Conservation (phyloP, 2,888 invertebrate species). For the Agonopterix subpropinquella region DNA sequence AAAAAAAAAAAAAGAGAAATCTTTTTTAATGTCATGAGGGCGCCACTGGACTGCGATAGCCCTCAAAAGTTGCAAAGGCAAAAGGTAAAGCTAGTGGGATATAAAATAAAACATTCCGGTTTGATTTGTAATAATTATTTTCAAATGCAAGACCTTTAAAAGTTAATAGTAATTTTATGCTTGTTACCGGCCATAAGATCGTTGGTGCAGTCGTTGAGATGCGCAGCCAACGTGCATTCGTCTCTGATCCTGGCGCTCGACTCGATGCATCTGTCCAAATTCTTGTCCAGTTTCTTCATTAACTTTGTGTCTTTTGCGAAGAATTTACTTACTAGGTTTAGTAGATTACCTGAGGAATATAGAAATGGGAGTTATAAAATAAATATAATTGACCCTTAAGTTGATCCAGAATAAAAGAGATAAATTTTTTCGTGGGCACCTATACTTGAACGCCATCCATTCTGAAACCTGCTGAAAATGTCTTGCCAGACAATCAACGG, state of each 20-base stretch:
- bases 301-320: conserved; percentile 55
- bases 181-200: conserved; percentile 58
- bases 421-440: too few relatives aligned
- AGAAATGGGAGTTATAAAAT: not conserved
- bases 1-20: too few relatives aligned
- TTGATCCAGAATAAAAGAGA: too few relatives aligned
- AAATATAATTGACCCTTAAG: not conserved
- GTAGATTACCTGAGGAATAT: conserved; percentile 37
- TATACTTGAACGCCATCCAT: too few relatives aligned
- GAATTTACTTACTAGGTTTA: conserved; percentile 53
- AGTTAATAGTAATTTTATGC: conserved; percentile 47
- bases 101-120: too few relatives aligned
- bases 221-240: conserved; percentile 52
- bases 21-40: too few relatives aligned
- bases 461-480: too few relatives aligned
- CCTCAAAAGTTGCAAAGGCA: too few relatives aligned
- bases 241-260: conserved; percentile 35
- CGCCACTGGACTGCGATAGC: too few relatives aligned
- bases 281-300: conserved; percentile 60
- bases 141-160: conserved; percentile 19
- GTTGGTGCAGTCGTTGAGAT: conserved; percentile 60
- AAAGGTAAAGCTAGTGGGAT: too few relatives aligned
- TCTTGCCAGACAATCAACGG: too few relatives aligned
- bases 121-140: too few relatives aligned
- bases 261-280: conserved; percentile 56